Base-by-base conservation (phyloP, 2,113 vertebrate genomes). In the Mola mola region DNA sequence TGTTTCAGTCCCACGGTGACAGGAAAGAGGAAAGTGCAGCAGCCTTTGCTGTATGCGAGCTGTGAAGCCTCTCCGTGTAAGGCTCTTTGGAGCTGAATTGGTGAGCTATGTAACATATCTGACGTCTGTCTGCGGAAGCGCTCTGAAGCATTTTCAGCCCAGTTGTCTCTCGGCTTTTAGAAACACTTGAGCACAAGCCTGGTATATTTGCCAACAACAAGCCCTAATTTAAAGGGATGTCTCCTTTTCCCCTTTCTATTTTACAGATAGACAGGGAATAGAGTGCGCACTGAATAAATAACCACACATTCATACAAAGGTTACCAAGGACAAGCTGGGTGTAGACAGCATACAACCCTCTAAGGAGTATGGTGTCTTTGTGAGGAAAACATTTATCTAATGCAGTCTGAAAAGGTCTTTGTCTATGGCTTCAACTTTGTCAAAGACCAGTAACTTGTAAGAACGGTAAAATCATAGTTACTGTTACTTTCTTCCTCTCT, bases 211-310 rank as follows among this genome's bases (percentile, higher is more conserved):
- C 51, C 7, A 24, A 83, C 78, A 81, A 81, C 77, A 87, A 63
- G 66, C 62, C 57, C 63, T 79, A 78, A 87, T 88, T 85, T 86
- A 81, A 83, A 79, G 72, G 47, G 16, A 43, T 55, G 72, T 49
- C 74, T 82, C 64, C n/a, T n/a, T 47, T 53, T 59, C 33, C 22
- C 47, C 69, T 51, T 47, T 61, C 61, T 69, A 73, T 68, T 50
- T 66, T 51, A 66, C 66, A 69, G 68, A 48, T 57, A 78, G 73
- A 82, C 73, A 74, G 50, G 69, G 66, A 66, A 61, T 72, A 48
- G 66, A 84, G 79, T 82, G 70, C 78, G 61, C 58, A 38, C 78
- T 79, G 80, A 84, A 86, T 84, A 83, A 81, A 84, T 81, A 82
- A 81, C 56, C 55, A 78, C 51, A 66, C 72, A 60, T 79, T 71